phyloP scores from a whole-genome alignment of 92 coral and sea anemone species.

The Palythoa grandiflora region DNA sequence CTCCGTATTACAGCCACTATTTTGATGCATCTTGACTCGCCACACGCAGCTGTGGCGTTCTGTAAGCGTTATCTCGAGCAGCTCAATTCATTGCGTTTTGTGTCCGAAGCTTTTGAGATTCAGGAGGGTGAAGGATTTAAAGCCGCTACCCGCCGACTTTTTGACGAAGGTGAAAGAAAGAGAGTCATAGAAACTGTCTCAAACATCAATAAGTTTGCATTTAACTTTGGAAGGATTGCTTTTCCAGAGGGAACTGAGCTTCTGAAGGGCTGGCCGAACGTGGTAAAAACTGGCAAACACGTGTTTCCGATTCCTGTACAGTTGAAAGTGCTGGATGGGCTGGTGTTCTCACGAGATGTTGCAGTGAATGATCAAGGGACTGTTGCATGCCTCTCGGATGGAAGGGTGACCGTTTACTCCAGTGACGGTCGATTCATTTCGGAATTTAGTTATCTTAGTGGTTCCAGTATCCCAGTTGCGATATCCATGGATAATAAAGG shows the following conservation, averaged over 20 bases:
- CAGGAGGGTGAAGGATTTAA: conserved; percentile 3
- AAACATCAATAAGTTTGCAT: conserved; percentile 28
- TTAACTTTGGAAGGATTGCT: conserved; percentile 22
- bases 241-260: neutral
- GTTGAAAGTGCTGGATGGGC: neutral
- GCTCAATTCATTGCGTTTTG: conserved; percentile 26
- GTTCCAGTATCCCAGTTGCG: too few relatives aligned
- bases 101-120: conserved; percentile 21
- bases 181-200: conserved; percentile 2
- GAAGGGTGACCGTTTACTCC: conserved; percentile 7
- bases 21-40: conserved; percentile 1
- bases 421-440: too few relatives aligned
- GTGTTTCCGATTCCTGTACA: neutral
- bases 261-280: conserved; percentile 14
- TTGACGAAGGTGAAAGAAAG: neutral
- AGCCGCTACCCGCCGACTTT: conserved; percentile 6
- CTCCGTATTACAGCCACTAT: conserved; percentile 46
- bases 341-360: neutral
- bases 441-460: too few relatives aligned
- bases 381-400: neutral
- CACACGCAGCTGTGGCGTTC: conserved; percentile 10
- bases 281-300: neutral
- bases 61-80: conserved; percentile 36
- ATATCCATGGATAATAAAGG: too few relatives aligned
- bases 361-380: conserved; percentile 9